phyloP scores from a whole-genome alignment of 2,113 vertebrate species.

The Sebastes fasciatus region DNA sequence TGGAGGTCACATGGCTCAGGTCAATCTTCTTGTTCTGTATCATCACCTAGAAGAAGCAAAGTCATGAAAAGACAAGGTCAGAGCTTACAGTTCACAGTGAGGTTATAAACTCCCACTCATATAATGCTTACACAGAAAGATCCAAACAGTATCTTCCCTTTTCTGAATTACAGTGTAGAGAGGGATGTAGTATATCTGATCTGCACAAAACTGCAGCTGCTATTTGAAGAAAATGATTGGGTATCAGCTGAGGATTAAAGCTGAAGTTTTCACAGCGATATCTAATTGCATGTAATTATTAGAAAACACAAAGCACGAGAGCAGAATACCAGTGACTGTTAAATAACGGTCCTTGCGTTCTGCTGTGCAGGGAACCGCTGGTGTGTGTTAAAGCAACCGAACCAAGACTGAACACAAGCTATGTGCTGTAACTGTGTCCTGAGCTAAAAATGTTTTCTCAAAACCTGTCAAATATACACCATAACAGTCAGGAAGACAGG shows the following conservation, averaged over 20 bases:
- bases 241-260: conserved; percentile 7
- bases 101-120: not conserved
- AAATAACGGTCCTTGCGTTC: conserved; percentile 14
- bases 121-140: not conserved
- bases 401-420: conserved; percentile 16
- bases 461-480: conserved; percentile 18
- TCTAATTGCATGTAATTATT: conserved; percentile 29
- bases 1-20: conserved; percentile 97
- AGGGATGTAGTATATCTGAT: not conserved
- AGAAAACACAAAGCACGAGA: conserved; percentile 11
- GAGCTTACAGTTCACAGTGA: not conserved
- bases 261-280: not conserved
- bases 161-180: conserved; percentile 1
- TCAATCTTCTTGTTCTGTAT: conserved; percentile 99
- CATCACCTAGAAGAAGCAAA: conserved; percentile 85
- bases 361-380: conserved; percentile 13
- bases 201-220: not conserved
- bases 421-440: not conserved
- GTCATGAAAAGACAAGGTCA: conserved; percentile 17
- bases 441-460: not conserved
- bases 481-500: not conserved
- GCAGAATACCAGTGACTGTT: conserved; percentile 3
- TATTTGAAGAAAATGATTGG: not conserved
- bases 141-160: not conserved
- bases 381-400: conserved; percentile 20